phyloP scores from a whole-genome alignment of 2,888 invertebrate genomes.

The Plagodis dolabraria region DNA sequence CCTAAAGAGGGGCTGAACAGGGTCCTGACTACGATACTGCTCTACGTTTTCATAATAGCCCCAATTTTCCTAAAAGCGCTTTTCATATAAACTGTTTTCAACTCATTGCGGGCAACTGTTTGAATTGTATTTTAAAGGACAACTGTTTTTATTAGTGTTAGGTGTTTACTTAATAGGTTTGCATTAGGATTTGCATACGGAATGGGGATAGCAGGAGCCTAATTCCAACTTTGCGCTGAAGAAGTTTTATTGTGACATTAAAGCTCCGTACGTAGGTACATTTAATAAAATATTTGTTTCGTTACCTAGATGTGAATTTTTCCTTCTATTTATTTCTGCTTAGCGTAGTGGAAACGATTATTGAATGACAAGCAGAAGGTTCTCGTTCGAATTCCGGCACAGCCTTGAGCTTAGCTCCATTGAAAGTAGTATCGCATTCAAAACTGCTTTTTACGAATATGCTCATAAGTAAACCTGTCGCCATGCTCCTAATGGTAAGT shows the following conservation, averaged over 20 bases:
- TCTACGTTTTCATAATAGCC: slow-evolving; percentile 53
- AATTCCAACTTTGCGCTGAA: slow-evolving; percentile 8
- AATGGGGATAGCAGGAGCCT: slow-evolving; percentile 13
- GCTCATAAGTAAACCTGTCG: no score
- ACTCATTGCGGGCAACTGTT: slow-evolving; percentile 24
- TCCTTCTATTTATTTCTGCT: no score
- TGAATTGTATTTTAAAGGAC: slow-evolving; percentile 28
- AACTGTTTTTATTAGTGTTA: slow-evolving; percentile 30
- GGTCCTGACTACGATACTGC: slow-evolving; percentile 8
- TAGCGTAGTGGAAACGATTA: no score
- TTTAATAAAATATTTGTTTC: no score
- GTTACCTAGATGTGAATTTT: no score
- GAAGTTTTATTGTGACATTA: slow-evolving; percentile 3
- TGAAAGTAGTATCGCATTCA: no score
- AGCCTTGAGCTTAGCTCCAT: no score
- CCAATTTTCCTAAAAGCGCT: slow-evolving; percentile 28
- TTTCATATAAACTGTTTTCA: slow-evolving; percentile 34
- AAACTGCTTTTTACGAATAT: no score
- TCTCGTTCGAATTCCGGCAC: no score
- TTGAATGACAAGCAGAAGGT: no score
- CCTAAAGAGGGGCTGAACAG: background rate
- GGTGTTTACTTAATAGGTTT: slow-evolving; percentile 24
- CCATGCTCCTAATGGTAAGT: no score
- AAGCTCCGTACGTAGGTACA: no score
- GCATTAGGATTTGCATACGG: slow-evolving; percentile 23